Percentiles rank a stretch among this genome's conserved stretches.
Conservation (phyloP, 2,797 vertebrate species). For the Clangula hyemalis region DNA sequence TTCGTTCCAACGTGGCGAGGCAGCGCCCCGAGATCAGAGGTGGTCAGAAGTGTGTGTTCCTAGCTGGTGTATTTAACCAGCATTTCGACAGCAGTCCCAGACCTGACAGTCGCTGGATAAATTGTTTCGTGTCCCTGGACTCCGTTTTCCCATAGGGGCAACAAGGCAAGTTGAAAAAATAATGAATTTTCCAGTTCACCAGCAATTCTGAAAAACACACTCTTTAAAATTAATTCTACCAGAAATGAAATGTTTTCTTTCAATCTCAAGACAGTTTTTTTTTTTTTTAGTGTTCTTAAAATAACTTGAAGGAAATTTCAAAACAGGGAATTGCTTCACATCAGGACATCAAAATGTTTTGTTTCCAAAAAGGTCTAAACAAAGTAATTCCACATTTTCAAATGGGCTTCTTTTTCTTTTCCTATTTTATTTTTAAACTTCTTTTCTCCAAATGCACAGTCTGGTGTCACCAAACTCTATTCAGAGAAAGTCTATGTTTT, state of each 20-base stretch:
- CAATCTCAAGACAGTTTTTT: background rate
- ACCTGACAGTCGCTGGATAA: background rate
- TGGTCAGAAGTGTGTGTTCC: background rate
- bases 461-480: background rate
- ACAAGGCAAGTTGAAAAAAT: background rate
- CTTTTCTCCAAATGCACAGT: background rate
- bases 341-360: background rate
- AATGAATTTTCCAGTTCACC: constrained; percentile 42
- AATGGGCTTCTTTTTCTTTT: background rate
- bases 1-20: fast-evolving
- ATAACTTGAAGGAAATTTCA: constrained; percentile 26
- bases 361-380: background rate
- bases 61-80: background rate
- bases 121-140: background rate
- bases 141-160: background rate
- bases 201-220: background rate
- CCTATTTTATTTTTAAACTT: background rate
- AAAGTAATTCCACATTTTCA: background rate
- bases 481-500: background rate
- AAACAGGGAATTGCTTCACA: background rate
- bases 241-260: constrained; percentile 33
- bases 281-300: background rate
- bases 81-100: background rate
- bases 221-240: constrained; percentile 25
- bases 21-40: background rate